phyloP scores from a whole-genome alignment of 2,797 vertebrate species.

The Pygocentrus nattereri region DNA sequence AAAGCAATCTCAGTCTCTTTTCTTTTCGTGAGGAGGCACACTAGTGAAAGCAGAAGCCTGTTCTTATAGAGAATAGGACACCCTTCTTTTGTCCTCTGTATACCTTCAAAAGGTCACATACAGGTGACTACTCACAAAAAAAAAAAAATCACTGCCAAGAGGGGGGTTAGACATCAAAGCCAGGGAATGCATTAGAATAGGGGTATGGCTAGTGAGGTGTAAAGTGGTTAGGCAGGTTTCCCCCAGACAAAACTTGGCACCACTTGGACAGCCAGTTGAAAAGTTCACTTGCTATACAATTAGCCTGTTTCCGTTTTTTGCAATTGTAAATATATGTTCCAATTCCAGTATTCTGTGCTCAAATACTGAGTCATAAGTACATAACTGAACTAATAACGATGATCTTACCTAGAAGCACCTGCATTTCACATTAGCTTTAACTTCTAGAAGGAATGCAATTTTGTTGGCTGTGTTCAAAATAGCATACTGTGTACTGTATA shows the following conservation, averaged over 20 bases:
- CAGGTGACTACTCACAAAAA: slow-evolving; percentile 23
- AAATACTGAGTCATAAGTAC: background rate
- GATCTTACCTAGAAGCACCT: background rate
- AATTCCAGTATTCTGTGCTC: background rate
- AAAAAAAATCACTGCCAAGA: background rate
- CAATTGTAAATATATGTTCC: background rate
- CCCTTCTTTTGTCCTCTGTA: slow-evolving; percentile 42
- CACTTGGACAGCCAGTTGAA: background rate
- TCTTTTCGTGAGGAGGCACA: background rate
- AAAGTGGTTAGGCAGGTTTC: background rate
- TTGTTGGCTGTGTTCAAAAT: background rate
- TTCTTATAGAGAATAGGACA: slow-evolving; percentile 28
- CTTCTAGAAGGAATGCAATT: too few relatives aligned
- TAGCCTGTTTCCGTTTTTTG: background rate
- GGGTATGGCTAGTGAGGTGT: slow-evolving; percentile 6
- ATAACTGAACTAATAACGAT: background rate
- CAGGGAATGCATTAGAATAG: slow-evolving; percentile 7
- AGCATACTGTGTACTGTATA: too few relatives aligned
- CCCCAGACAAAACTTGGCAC: slow-evolving; percentile 29
- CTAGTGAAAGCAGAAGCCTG: slow-evolving; percentile 29
- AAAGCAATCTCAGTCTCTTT: slow-evolving; percentile 6
- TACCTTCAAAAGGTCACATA: slow-evolving; percentile 46
- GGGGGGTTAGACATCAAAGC: slow-evolving; percentile 1
- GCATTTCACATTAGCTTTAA: too few relatives aligned
- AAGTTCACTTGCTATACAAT: background rate